A percentile compares a stretch with the other conserved stretches of the same genome.
These are phyloP conservation scores for Papilio xuthus DNA, from an alignment of 1,140 invertebrate species.

Conservation along the genomic window DNA sequence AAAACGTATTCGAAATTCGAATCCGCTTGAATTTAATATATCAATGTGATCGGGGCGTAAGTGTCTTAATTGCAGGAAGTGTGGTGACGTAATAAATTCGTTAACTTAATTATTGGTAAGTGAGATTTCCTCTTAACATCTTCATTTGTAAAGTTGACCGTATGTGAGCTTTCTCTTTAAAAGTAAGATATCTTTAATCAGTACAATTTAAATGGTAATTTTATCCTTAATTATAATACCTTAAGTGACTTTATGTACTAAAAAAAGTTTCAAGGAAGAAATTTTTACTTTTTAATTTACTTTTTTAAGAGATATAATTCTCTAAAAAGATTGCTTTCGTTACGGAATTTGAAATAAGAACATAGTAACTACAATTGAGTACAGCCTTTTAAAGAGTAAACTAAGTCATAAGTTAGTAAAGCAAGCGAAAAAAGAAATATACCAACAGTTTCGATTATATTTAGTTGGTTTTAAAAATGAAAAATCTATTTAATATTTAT, in stretches of 20 bases:
- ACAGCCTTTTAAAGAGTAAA: no score
- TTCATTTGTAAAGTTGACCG: neutral
- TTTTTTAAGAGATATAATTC: neutral
- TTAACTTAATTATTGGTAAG: slow-evolving; percentile 14
- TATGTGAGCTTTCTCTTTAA: slow-evolving; percentile 16
- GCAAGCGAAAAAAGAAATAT: no score
- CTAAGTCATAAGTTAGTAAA: no score
- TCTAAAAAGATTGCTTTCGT: no score
- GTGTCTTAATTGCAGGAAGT: slow-evolving; percentile 17
- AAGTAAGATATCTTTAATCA: slow-evolving; percentile 6
- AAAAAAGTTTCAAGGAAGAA: neutral
- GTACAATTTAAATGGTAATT: neutral
- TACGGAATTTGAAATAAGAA: no score
- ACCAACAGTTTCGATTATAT: no score
- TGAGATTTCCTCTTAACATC: slow-evolving; percentile 15
- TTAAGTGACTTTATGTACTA: neutral
- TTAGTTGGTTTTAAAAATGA: no score
- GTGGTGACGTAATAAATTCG: slow-evolving; percentile 7
- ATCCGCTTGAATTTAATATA: no score
- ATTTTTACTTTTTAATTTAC: neutral
- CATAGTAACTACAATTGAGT: no score
- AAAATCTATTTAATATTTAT: no score
- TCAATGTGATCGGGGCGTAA: neutral
- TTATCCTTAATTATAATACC: slow-evolving; percentile 7
- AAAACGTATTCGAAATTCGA: no score